Percentiles rank a stretch among this genome's conserved stretches.
Conservation (phyloP, 2,797 vertebrate species). For the Meriones psammophilus region DNA sequence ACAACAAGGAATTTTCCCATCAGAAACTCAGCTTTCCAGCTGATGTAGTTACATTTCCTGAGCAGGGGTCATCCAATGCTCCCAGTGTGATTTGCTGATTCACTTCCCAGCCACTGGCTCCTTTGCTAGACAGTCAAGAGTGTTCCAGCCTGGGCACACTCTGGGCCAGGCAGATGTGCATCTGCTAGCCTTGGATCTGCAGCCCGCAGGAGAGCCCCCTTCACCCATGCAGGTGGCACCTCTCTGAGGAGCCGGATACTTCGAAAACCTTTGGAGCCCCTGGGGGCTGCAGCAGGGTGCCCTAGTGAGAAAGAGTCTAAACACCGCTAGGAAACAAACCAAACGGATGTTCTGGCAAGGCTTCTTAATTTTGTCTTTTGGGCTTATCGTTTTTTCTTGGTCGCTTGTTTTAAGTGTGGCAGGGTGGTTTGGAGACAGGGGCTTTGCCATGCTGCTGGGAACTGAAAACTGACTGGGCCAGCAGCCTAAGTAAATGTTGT, state of each 20-base stretch:
- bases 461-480: background rate
- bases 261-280: background rate
- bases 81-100: background rate
- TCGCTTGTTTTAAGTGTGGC: slow-evolving; percentile 45
- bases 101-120: background rate
- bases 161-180: background rate
- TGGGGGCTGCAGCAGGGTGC: background rate
- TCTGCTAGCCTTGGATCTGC: background rate
- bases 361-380: slow-evolving; percentile 27
- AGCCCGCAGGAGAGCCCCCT: background rate
- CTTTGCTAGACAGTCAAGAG: background rate
- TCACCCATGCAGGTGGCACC: background rate
- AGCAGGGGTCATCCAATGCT: background rate
- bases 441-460: slow-evolving; percentile 1
- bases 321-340: background rate
- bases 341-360: background rate
- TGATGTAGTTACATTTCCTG: slow-evolving; percentile 25
- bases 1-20: background rate
- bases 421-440: background rate
- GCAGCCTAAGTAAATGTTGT: slow-evolving; percentile 66
- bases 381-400: background rate
- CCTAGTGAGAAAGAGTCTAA: background rate
- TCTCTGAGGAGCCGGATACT: background rate
- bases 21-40: background rate
- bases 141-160: background rate